phyloP scores from a whole-genome alignment of 35 echinoderm and acorn worm genomes.

The Amphiura filiformis region DNA sequence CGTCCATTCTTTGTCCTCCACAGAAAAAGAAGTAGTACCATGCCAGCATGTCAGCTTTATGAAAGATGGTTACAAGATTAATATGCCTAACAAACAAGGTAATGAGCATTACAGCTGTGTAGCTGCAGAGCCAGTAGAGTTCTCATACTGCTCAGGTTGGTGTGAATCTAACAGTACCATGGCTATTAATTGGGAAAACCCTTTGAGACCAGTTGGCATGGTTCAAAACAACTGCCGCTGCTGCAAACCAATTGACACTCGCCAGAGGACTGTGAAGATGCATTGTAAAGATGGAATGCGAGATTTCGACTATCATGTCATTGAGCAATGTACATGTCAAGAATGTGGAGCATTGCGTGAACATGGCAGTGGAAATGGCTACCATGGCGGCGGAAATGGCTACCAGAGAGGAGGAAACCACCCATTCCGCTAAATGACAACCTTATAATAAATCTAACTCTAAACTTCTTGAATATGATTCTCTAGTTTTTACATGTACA shows the following conservation, averaged over 20 bases:
- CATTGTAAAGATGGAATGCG: background rate
- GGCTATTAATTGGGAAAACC: background rate
- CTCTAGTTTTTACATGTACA: too few species aligned
- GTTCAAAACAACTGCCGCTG: slow-evolving; percentile 3
- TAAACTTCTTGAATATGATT: background rate
- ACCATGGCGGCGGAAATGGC: background rate
- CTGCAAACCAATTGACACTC: slow-evolving; percentile 2
- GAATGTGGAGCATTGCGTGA: background rate
- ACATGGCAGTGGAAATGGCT: background rate
- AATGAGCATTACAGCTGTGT: background rate
- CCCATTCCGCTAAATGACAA: background rate
- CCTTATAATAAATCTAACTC: background rate
- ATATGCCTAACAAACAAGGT: background rate
- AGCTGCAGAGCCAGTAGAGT: background rate
- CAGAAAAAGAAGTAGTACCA: background rate
- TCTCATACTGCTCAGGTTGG: slow-evolving; percentile 3
- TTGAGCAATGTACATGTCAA: slow-evolving; percentile 7
- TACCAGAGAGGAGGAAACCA: background rate
- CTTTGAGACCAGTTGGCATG: background rate
- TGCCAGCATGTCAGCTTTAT: background rate
- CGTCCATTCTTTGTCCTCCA: too few species aligned
- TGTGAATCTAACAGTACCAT: slow-evolving; percentile 1
- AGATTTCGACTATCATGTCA: slow-evolving; percentile 11
- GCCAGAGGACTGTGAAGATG: background rate
- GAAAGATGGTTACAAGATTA: background rate